A percentile compares a stretch with the other conserved stretches of the same genome.
Conservation (phyloP, 2,113 vertebrate species). For the Triplophysa dalaica region DNA sequence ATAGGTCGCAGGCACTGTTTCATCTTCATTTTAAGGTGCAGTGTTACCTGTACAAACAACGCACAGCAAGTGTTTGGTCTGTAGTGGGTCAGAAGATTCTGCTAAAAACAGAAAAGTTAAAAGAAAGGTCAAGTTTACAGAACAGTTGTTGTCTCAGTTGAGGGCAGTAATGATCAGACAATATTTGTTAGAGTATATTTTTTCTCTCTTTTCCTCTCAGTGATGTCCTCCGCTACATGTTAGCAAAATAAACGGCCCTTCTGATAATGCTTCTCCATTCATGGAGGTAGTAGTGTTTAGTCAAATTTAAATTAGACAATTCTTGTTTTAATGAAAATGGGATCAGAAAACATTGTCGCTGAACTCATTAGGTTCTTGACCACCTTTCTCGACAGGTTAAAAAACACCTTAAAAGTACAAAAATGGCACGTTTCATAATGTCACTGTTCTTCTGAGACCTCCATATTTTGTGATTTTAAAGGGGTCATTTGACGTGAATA, state of each 20-base stretch:
- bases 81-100: not conserved
- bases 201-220: not conserved
- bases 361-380: not conserved
- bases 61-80: not conserved
- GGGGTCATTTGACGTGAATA: too few species aligned
- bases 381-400: not conserved
- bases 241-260: not conserved
- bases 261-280: not conserved
- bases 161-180: not conserved
- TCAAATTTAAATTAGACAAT: not conserved
- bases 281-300: not conserved
- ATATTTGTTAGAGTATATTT: not conserved
- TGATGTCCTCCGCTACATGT: not conserved
- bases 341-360: not conserved
- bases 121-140: not conserved
- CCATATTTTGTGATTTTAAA: too few species aligned
- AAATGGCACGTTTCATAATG: too few species aligned
- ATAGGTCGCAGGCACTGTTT: too few species aligned
- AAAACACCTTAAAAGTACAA: too few species aligned
- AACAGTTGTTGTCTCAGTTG: not conserved
- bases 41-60: too few species aligned
- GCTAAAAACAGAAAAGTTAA: not conserved
- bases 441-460: too few species aligned
- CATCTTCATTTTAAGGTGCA: too few species aligned
- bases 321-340: not conserved